Evolutionary conservation across 2,888 invertebrate species (phyloP), one percentile per base, ranked within the genome.

Genomic region (Ormyrus labotus): DNA sequence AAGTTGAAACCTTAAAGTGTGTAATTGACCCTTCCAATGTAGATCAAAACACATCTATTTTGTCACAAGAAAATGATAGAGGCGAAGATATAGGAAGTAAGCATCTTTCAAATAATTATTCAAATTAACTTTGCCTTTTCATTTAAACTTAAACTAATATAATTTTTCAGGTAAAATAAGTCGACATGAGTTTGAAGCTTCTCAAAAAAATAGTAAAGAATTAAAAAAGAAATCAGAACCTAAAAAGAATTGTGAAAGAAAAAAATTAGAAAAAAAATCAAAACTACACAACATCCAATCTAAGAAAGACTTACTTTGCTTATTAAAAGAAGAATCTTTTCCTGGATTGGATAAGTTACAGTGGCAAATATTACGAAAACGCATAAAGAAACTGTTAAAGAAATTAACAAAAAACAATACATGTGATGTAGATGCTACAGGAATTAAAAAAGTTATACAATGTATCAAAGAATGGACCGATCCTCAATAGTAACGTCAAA

Each of bases 311-410:
- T 75, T 88, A 7, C 55, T 73, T 11, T 67, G 68, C 55, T 81
- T 86, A 64, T 64, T 87, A 50, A 82, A 70, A 65, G 79, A 81
- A 48, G 85, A 89, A 19, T 85, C 82, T 0, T 86, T 85, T 82
- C 85, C 85, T 13, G 86, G 85, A 61, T 87, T 93, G 57, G 92
- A 92, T 83, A 92, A 93, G 75, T 92, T 93, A 91, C 92, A 92
- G 81, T 93, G 93, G 93, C 92, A 92, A 85, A 90, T 92, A 67
- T 86, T 93, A 11, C 92, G 91, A 87, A 91, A 87, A 47, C 87
- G 90, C 58, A 82, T 92, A 13, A 81, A 87, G 4, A 91, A 91
- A 85, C 85, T 92, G 10, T 64, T 87, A 34, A 84, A 89, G 7
- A 87, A 88, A 82, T 76, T 88, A n/a, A 84, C 86, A 8, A 79